Conservation (phyloP, 2,888 invertebrate species). For the Dynastes hyllus region DNA sequence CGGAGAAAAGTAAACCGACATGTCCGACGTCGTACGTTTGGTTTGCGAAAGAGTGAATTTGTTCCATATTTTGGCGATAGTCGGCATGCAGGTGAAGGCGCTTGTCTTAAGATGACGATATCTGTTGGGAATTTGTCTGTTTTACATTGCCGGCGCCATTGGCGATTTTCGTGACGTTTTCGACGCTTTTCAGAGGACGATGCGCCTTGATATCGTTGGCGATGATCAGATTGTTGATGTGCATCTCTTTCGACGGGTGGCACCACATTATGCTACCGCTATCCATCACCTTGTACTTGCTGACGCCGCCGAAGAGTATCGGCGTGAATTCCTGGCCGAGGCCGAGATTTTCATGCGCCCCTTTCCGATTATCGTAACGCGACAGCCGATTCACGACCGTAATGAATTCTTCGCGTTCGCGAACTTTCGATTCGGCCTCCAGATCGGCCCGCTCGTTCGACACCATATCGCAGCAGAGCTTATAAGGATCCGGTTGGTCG, state of each 20-base stretch:
- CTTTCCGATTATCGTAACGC: constrained; percentile 41
- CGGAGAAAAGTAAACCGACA: too few species aligned
- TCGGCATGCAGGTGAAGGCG: too few species aligned
- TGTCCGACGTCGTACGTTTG: too few species aligned
- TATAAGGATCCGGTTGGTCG: constrained; percentile 43
- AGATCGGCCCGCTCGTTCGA: constrained; percentile 34
- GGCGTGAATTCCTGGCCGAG: constrained; percentile 54
- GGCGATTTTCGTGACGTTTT: neutral
- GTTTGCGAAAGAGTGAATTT: too few species aligned
- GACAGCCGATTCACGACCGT: constrained; percentile 47
- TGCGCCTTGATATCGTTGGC: constrained; percentile 54
- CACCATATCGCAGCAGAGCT: constrained; percentile 49
- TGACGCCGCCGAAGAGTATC: constrained; percentile 52
- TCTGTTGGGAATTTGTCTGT: constrained; percentile 12
- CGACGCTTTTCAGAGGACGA: neutral
- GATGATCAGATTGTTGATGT: constrained; percentile 54
- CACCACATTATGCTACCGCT: constrained; percentile 55
- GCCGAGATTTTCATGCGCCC: constrained; percentile 41
- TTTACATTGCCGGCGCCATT: neutral
- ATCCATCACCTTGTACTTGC: constrained; percentile 53
- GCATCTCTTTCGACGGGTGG: constrained; percentile 53
- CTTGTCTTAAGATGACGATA: neutral
- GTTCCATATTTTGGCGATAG: too few species aligned
- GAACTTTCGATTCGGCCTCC: constrained; percentile 32
- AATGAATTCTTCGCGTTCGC: constrained; percentile 49